These are phyloP conservation scores for Sciaenops ocellatus DNA, from an alignment of 2,797 vertebrate genomes.

Conservation along the genomic window DNA sequence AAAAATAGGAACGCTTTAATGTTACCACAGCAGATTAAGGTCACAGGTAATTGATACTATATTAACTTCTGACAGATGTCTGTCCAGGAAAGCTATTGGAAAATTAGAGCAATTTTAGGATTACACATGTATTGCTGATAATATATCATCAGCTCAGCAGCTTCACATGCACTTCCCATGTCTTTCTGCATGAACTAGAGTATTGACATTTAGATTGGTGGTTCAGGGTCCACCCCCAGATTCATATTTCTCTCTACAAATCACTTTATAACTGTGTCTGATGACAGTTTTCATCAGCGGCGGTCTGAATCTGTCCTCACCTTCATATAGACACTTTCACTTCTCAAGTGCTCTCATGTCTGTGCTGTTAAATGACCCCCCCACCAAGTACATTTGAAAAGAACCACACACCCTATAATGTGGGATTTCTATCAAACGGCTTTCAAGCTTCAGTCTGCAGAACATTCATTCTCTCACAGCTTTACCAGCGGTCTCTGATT, in stretches of 20 bases:
- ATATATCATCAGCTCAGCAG: conserved; percentile 17
- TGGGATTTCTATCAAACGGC: conserved; percentile 55
- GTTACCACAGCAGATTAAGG: neutral
- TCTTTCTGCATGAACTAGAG: conserved; percentile 1
- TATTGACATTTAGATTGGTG: conserved; percentile 40
- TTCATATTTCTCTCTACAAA: conserved; percentile 57
- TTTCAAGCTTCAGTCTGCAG: conserved; percentile 15
- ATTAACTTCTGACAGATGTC: neutral
- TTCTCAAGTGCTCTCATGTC: conserved; percentile 69
- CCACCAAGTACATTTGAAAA: conserved; percentile 45
- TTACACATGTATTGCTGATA: conserved; percentile 2
- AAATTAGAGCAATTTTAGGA: conserved; percentile 44
- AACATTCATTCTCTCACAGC: conserved; percentile 46
- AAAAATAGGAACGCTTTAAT: neutral
- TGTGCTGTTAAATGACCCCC: conserved; percentile 60
- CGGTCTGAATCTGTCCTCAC: conserved; percentile 56
- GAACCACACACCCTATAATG: conserved; percentile 54
- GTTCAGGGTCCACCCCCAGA: neutral
- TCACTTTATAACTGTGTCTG: conserved; percentile 51
- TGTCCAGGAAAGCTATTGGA: neutral
- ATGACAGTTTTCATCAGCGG: conserved; percentile 64
- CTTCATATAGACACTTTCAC: conserved; percentile 62
- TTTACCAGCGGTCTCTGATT: conserved; percentile 67
- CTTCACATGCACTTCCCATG: conserved; percentile 13
- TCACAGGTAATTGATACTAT: neutral